Evolutionary conservation across 1,140 invertebrate genomes (phyloP).

Genomic region (Neodiprion fabricii): DNA sequence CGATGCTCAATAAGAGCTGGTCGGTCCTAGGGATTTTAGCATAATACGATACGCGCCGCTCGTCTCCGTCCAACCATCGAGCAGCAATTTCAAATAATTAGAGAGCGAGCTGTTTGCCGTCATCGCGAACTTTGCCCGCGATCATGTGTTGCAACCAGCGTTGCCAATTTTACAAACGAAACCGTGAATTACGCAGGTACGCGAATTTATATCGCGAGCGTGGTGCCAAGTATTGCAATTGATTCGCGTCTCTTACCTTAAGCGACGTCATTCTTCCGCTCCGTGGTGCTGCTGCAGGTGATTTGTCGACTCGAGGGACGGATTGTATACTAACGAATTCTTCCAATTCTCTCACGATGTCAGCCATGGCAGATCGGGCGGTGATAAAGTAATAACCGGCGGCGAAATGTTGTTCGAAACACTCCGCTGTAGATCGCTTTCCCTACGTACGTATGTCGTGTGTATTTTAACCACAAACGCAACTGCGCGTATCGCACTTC

Average conservation of each 20-base stretch:
- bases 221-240: conserved; percentile 11
- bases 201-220: background rate
- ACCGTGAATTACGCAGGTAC: background rate
- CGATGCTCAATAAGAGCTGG: no score
- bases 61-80: no score
- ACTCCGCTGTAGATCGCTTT: no score
- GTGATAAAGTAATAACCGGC: no score
- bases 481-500: no score
- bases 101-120: background rate
- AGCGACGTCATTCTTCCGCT: conserved; percentile 26
- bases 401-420: no score
- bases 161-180: conserved; percentile 34
- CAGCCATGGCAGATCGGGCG: no score
- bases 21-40: no score
- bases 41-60: background rate
- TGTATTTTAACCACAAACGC: no score
- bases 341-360: background rate
- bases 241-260: conserved; percentile 33
- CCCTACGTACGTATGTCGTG: no score
- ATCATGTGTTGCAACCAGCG: conserved; percentile 17
- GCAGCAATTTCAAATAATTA: background rate
- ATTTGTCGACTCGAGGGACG: no score
- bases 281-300: conserved; percentile 19
- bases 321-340: background rate
- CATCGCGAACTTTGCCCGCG: conserved; percentile 29